phyloP scores from a whole-genome alignment of 1,140 invertebrate genomes.

The Fopius arisanus region DNA sequence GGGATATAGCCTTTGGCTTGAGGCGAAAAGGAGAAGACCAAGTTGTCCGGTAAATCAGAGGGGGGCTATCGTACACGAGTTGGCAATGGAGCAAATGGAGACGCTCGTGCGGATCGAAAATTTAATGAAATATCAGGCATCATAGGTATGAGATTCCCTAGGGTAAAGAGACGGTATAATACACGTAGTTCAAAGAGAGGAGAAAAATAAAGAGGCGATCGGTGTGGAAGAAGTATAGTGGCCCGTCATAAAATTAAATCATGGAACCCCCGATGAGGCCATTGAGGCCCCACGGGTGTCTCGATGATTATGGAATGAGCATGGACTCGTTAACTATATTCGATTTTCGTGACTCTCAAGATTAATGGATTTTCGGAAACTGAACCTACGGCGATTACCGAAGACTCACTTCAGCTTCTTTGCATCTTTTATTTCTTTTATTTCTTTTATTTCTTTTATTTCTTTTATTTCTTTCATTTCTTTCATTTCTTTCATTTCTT shows the following conservation, averaged over 20 bases:
- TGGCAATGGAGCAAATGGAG: not conserved
- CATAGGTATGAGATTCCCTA: not conserved
- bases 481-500: no score
- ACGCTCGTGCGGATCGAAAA: not conserved
- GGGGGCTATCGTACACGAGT: not conserved
- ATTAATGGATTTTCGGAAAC: slow-evolving; percentile 16
- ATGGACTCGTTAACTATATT: slow-evolving; percentile 22
- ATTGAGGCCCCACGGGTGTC: slow-evolving; percentile 19
- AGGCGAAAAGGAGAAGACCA: not conserved
- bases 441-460: no score
- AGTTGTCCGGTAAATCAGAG: not conserved
- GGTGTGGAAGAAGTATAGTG: not conserved
- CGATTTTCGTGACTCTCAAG: not conserved
- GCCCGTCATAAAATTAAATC: slow-evolving; percentile 47
- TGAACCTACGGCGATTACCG: not conserved
- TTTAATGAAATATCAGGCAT: not conserved
- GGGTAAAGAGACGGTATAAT: not conserved
- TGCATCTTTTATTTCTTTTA: no score
- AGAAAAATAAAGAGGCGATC: not conserved
- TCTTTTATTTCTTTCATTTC: no score
- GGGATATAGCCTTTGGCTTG: not conserved
- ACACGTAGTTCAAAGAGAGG: not conserved
- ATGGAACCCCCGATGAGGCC: slow-evolving; percentile 37
- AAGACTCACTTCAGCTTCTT: no score
- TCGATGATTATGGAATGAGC: not conserved